Evolutionary conservation across 2,888 invertebrate genomes (phyloP).

Genomic region (Strigamia transsilvanica): DNA sequence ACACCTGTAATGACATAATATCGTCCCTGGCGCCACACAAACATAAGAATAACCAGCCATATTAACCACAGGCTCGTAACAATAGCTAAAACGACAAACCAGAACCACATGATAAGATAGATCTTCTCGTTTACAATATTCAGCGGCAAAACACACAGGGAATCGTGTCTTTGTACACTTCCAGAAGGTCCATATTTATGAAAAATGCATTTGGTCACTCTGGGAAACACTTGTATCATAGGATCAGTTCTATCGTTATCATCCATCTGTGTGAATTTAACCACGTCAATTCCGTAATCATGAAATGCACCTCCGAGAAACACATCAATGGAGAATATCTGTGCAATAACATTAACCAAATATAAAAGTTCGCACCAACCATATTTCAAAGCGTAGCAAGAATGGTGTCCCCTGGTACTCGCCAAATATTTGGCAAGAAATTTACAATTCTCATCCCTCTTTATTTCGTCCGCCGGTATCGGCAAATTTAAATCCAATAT

Average conservation of each 20-base stretch:
- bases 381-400: constrained; percentile 59
- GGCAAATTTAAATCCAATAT: constrained; percentile 46
- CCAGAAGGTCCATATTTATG: constrained; percentile 61
- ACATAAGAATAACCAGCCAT: constrained; percentile 58
- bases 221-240: constrained; percentile 60
- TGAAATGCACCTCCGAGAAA: constrained; percentile 60
- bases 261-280: constrained; percentile 58
- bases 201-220: constrained; percentile 61
- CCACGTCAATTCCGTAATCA: constrained; percentile 59
- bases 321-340: constrained; percentile 60
- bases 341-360: constrained; percentile 60
- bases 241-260: constrained; percentile 59
- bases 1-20: constrained; percentile 55
- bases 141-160: constrained; percentile 61
- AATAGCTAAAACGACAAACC: constrained; percentile 57
- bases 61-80: constrained; percentile 57
- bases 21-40: constrained; percentile 57
- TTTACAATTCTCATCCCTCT: constrained; percentile 62
- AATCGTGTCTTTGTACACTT: constrained; percentile 60
- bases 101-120: constrained; percentile 59
- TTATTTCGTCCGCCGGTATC: constrained; percentile 48
- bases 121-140: constrained; percentile 62
- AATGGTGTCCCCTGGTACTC: constrained; percentile 57
- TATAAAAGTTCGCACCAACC: constrained; percentile 61
- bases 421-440: constrained; percentile 61